Evolutionary conservation across 1,140 invertebrate genomes (phyloP).

Genomic region (Micrasema minimum): DNA sequence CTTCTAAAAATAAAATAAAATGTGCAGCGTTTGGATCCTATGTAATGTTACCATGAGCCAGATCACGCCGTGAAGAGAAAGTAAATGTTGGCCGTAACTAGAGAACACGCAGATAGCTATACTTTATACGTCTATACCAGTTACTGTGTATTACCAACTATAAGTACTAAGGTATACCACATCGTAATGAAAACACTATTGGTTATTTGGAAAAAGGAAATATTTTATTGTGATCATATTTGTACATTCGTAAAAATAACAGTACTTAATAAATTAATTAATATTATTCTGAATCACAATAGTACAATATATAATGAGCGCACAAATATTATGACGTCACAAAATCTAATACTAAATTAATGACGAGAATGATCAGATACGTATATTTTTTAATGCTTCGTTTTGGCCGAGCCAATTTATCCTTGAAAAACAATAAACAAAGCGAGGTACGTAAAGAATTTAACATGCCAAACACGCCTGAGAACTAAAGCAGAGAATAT

Average conservation of each 20-base stretch:
- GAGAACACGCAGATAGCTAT: slow-evolving; percentile 11
- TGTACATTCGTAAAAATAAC: not conserved
- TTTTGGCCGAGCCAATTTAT: slow-evolving; percentile 16
- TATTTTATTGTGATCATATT: slow-evolving; percentile 10
- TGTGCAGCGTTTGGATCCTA: not conserved
- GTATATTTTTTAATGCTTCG: slow-evolving; percentile 12
- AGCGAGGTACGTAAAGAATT: not conserved
- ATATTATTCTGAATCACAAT: slow-evolving; percentile 5
- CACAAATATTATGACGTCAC: slow-evolving; percentile 2
- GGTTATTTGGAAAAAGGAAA: slow-evolving; percentile 1
- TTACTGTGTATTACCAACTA: not conserved
- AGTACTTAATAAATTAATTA: not conserved
- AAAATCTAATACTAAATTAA: slow-evolving; percentile 14
- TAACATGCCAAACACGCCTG: slow-evolving; percentile 9
- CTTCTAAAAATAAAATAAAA: no score
- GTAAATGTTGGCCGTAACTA: slow-evolving; percentile 38
- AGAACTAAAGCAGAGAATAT: not conserved
- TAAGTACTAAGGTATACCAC: no score
- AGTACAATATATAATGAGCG: not conserved
- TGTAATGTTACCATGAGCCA: slow-evolving; percentile 23
- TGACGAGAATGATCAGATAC: not conserved
- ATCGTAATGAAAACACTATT: not conserved
- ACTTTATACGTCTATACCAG: not conserved
- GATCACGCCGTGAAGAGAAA: slow-evolving; percentile 38
- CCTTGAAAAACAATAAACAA: slow-evolving; percentile 28